Evolutionary conservation across 2,113 vertebrate genomes (phyloP).

Genomic region (Gambusia holbrooki): DNA sequence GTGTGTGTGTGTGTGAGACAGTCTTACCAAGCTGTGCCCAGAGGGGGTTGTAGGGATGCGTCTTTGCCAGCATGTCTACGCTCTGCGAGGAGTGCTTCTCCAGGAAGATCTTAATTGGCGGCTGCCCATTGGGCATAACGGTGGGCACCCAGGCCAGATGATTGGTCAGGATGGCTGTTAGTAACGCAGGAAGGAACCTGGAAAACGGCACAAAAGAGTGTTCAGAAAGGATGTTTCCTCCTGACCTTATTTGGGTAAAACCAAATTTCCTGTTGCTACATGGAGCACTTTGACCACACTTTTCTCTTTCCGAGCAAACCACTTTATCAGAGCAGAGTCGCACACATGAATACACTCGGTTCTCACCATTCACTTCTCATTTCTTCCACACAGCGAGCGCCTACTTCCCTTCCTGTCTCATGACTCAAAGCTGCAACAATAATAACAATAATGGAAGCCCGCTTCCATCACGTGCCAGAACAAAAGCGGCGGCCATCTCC

Average conservation of each 20-base stretch:
- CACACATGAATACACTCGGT: slow-evolving; percentile 8
- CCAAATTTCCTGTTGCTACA: background rate
- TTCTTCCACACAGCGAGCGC: slow-evolving; percentile 51
- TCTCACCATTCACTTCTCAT: slow-evolving; percentile 58
- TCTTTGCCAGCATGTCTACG: slow-evolving; percentile 97
- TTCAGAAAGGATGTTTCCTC: slow-evolving; percentile 4
- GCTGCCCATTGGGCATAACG: slow-evolving; percentile 98
- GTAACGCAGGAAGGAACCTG: slow-evolving; percentile 96
- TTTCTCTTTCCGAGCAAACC: background rate
- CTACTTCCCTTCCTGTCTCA: slow-evolving; percentile 70
- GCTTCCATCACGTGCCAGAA: slow-evolving; percentile 25
- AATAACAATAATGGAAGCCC: slow-evolving; percentile 7
- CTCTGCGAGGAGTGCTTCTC: slow-evolving; percentile 98
- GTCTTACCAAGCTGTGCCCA: slow-evolving; percentile 96
- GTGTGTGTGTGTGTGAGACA: no score
- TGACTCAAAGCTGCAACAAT: slow-evolving; percentile 52
- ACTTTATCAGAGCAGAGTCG: slow-evolving; percentile 1
- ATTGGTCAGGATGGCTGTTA: slow-evolving; percentile 96
- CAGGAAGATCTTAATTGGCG: slow-evolving; percentile 96
- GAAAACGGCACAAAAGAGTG: slow-evolving; percentile 38
- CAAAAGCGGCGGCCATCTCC: slow-evolving; percentile 9
- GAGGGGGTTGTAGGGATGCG: slow-evolving; percentile 96
- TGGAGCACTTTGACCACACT: background rate
- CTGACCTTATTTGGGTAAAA: slow-evolving; percentile 3
- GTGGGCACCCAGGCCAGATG: slow-evolving; percentile 99